These are phyloP conservation scores for Turnix velox DNA, from an alignment of 2,113 vertebrate species.

Conservation along the genomic window DNA sequence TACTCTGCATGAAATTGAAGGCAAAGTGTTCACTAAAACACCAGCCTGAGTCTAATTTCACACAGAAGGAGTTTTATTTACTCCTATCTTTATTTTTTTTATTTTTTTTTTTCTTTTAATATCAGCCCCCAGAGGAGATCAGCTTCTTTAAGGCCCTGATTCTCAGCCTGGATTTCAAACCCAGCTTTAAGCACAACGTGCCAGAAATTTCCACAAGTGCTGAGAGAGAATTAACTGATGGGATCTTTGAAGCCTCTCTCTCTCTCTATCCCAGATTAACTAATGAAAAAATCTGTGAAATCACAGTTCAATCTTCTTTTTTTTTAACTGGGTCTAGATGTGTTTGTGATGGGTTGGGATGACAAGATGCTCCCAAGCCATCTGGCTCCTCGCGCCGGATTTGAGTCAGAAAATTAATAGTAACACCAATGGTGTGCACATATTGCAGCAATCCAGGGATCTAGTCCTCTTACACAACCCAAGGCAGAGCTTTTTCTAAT, in stretches of 20 bases:
- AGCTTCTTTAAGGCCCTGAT: slow-evolving; percentile 50
- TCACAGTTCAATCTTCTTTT: slow-evolving; percentile 68
- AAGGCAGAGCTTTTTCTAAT: not conserved
- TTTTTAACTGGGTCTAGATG: slow-evolving; percentile 34
- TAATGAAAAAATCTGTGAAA: slow-evolving; percentile 77
- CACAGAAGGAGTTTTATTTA: not conserved
- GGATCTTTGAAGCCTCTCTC: slow-evolving; percentile 74
- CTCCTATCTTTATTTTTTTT: not conserved
- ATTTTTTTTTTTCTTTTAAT: not conserved
- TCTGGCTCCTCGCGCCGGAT: slow-evolving; percentile 63
- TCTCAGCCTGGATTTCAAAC: slow-evolving; percentile 71
- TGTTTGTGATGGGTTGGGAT: slow-evolving; percentile 55
- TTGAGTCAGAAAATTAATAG: slow-evolving; percentile 67
- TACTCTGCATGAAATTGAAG: not conserved
- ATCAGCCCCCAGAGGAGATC: not conserved
- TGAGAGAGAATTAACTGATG: slow-evolving; percentile 72
- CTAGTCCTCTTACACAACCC: slow-evolving; percentile 54
- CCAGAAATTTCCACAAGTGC: slow-evolving; percentile 72
- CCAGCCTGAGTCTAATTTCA: not conserved
- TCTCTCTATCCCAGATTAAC: slow-evolving; percentile 75
- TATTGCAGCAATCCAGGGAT: slow-evolving; percentile 48
- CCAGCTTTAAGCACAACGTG: slow-evolving; percentile 71
- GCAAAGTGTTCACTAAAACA: slow-evolving; percentile 19
- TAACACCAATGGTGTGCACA: slow-evolving; percentile 58
- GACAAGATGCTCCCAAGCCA: slow-evolving; percentile 66